Conservation (phyloP, 1,140 invertebrate genomes). For the Chymomyza costata region DNA sequence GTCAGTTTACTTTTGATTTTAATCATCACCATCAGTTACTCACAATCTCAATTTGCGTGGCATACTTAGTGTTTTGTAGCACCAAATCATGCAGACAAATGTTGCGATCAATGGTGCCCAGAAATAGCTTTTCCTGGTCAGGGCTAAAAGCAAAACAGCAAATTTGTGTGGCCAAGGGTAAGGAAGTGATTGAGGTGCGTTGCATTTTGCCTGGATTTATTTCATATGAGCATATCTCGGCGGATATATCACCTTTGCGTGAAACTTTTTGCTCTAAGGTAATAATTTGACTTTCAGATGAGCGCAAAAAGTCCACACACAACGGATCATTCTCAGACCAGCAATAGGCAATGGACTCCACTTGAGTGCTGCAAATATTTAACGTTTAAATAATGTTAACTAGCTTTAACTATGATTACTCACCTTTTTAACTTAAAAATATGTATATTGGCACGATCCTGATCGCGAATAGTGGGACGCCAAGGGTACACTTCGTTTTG, state of each 20-base stretch:
- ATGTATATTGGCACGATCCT: constrained; percentile 87
- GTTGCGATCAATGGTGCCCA: constrained; percentile 86
- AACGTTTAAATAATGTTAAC: background rate
- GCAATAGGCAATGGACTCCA: constrained; percentile 80
- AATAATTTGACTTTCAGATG: constrained; percentile 82
- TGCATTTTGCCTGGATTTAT: constrained; percentile 82
- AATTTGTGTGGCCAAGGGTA: constrained; percentile 83
- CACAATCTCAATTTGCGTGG: constrained; percentile 79
- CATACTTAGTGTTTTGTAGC: constrained; percentile 79
- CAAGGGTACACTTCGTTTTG: constrained; percentile 89
- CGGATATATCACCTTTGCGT: constrained; percentile 84
- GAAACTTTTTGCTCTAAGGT: constrained; percentile 86
- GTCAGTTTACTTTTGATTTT: background rate
- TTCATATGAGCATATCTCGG: constrained; percentile 84
- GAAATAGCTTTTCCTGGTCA: constrained; percentile 82
- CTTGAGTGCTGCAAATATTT: constrained; percentile 75
- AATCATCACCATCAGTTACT: constrained; percentile 46
- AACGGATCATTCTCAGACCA: constrained; percentile 84
- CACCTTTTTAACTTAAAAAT: constrained; percentile 78
- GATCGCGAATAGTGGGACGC: constrained; percentile 86
- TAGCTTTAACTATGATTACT: constrained; percentile 15
- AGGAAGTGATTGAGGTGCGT: constrained; percentile 81
- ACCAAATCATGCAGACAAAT: constrained; percentile 83
- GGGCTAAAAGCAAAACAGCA: constrained; percentile 82
- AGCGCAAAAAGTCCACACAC: constrained; percentile 81